Percentiles rank a stretch among this genome's conserved stretches.
Evolutionary conservation across 2,797 vertebrate species (phyloP).

Genomic region (Acanthis flammea): DNA sequence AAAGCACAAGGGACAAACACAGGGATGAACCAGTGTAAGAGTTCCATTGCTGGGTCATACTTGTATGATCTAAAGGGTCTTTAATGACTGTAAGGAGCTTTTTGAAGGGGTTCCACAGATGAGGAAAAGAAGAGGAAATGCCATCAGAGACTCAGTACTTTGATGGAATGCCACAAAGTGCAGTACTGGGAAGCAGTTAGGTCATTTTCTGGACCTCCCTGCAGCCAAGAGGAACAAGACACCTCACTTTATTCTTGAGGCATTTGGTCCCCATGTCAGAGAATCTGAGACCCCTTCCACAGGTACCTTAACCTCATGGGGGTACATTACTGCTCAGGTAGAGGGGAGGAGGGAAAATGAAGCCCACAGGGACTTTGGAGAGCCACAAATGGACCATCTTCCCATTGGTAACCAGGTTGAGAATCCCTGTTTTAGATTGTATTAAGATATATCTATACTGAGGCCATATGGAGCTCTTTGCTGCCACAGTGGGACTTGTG

Average conservation of each 20-base stretch:
- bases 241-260: not conserved
- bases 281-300: not conserved
- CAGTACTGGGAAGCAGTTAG: not conserved
- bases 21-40: not conserved
- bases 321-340: not conserved
- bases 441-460: rapidly evolving
- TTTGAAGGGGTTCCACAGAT: not conserved
- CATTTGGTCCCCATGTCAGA: not conserved
- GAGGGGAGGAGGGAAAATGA: not conserved
- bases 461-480: not conserved
- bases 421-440: conserved; percentile 42
- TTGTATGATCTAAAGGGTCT: not conserved
- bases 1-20: not conserved
- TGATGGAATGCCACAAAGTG: not conserved
- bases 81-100: not conserved
- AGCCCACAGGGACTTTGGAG: not conserved
- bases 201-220: not conserved
- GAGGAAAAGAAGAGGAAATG: not conserved
- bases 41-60: not conserved
- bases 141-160: not conserved
- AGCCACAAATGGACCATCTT: not conserved
- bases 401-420: conserved; percentile 12
- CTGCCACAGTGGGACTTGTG: not conserved
- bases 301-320: not conserved
- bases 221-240: not conserved